A percentile compares a stretch with the other conserved stretches of the same genome.
Conservation (phyloP, 2,797 vertebrate genomes). For the Sciurus carolinensis region DNA sequence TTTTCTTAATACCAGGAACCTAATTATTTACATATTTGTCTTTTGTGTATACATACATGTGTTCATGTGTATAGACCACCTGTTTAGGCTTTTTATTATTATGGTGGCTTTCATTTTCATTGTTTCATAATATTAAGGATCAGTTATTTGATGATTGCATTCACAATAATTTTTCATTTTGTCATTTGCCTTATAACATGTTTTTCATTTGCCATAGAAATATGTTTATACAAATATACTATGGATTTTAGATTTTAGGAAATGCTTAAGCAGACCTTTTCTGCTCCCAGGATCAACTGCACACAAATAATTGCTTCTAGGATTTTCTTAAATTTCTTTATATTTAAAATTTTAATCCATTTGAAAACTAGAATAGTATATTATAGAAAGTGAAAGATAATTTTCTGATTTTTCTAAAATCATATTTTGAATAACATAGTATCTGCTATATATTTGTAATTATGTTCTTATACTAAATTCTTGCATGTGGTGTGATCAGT, state of each 20-base stretch:
- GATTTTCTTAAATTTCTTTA: background rate
- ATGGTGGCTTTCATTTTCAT: conserved; percentile 14
- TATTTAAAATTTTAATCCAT: conserved; percentile 6
- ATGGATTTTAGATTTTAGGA: background rate
- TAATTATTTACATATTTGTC: background rate
- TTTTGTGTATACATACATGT: background rate
- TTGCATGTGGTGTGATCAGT: background rate
- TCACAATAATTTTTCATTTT: background rate
- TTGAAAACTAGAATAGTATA: conserved; percentile 28
- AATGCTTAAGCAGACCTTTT: background rate
- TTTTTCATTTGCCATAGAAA: background rate
- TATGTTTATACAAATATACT: background rate
- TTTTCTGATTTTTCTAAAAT: conserved; percentile 43
- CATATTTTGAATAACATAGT: background rate
- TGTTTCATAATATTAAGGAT: conserved; percentile 43
- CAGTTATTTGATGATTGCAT: background rate
- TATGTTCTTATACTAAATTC: background rate
- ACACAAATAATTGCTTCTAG: background rate
- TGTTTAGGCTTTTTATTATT: conserved; percentile 10
- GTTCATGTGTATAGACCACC: background rate
- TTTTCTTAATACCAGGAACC: background rate
- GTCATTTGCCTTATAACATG: background rate
- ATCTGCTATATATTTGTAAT: conserved; percentile 38
- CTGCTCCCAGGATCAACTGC: background rate
- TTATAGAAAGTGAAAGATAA: background rate